Evolutionary conservation across 2,888 invertebrate genomes (phyloP).

Genomic region (Philereme vetulata): DNA sequence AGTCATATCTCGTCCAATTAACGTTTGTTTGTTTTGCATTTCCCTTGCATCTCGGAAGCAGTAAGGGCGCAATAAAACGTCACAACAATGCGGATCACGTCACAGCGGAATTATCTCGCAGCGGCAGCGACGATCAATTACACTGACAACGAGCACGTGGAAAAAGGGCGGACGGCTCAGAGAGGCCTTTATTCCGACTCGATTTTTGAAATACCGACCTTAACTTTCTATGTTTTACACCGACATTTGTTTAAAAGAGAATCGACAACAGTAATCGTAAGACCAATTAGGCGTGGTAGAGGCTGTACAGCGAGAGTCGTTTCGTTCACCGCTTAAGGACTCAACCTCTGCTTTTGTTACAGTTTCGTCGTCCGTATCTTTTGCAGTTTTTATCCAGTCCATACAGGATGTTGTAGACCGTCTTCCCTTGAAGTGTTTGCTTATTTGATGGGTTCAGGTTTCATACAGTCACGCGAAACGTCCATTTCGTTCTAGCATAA

Average conservation of each 20-base stretch:
- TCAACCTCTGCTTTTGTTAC: slow-evolving; percentile 56
- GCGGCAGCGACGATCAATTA: slow-evolving; percentile 78
- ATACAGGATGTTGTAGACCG: slow-evolving; percentile 22
- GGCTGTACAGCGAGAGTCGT: slow-evolving; percentile 51
- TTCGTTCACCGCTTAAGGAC: slow-evolving; percentile 52
- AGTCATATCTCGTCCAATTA: slow-evolving; percentile 62
- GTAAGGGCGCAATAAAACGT: slow-evolving; percentile 66
- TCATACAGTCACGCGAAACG: slow-evolving; percentile 41
- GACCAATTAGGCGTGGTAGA: slow-evolving; percentile 59
- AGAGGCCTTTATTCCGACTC: slow-evolving; percentile 52
- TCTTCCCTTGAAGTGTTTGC: slow-evolving; percentile 32
- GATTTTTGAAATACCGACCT: slow-evolving; percentile 49
- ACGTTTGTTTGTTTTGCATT: slow-evolving; percentile 70
- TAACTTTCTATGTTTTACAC: slow-evolving; percentile 50
- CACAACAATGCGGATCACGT: slow-evolving; percentile 79
- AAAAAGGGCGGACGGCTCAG: slow-evolving; percentile 59
- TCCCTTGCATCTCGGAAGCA: slow-evolving; percentile 61
- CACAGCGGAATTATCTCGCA: slow-evolving; percentile 76
- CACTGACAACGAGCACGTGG: slow-evolving; percentile 73
- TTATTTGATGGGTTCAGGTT: slow-evolving; percentile 11
- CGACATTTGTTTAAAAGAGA: slow-evolving; percentile 43
- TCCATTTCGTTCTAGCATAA: slow-evolving; percentile 42
- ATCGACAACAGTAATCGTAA: slow-evolving; percentile 53
- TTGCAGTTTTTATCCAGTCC: slow-evolving; percentile 34
- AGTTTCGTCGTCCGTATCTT: slow-evolving; percentile 48